Evolutionary conservation across 1,140 invertebrate species (phyloP).

Genomic region (Diachasma alloeum): DNA sequence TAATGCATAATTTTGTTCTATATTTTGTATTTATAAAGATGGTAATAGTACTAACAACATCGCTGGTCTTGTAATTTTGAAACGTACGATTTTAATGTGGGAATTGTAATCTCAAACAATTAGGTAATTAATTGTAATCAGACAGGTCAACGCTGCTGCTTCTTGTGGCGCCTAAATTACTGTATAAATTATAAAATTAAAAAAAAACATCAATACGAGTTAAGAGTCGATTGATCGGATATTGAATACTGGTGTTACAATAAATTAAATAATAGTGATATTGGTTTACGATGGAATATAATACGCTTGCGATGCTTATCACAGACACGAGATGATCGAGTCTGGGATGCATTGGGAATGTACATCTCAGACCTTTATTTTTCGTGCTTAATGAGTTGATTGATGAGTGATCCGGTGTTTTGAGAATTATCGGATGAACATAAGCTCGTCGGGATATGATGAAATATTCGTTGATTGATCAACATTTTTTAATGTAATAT

Average conservation of each 20-base stretch:
- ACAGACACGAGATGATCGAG: slow-evolving; percentile 47
- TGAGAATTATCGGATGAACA: not conserved
- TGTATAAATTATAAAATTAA: slow-evolving; percentile 1
- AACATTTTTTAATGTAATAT: not conserved
- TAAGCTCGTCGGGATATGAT: not conserved
- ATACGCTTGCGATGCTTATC: slow-evolving; percentile 43
- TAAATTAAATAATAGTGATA: not conserved
- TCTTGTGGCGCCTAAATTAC: not conserved
- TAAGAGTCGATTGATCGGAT: not conserved
- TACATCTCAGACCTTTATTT: not conserved
- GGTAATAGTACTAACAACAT: not conserved
- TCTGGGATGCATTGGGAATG: slow-evolving; percentile 28
- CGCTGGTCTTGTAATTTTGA: not conserved
- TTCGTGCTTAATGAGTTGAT: not conserved
- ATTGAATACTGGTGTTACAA: not conserved
- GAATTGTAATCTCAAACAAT: not conserved
- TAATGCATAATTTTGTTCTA: too few species aligned
- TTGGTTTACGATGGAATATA: not conserved
- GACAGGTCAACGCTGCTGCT: not conserved
- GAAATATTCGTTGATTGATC: not conserved
- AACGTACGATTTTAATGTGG: not conserved
- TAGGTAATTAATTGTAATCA: not conserved
- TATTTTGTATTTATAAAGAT: too few species aligned
- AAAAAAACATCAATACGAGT: slow-evolving; percentile 17
- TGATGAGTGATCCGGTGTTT: not conserved